Percentiles rank a stretch among this genome's conserved stretches.
phyloP scores from a whole-genome alignment of 2,113 vertebrate genomes.

The Indri indri region DNA sequence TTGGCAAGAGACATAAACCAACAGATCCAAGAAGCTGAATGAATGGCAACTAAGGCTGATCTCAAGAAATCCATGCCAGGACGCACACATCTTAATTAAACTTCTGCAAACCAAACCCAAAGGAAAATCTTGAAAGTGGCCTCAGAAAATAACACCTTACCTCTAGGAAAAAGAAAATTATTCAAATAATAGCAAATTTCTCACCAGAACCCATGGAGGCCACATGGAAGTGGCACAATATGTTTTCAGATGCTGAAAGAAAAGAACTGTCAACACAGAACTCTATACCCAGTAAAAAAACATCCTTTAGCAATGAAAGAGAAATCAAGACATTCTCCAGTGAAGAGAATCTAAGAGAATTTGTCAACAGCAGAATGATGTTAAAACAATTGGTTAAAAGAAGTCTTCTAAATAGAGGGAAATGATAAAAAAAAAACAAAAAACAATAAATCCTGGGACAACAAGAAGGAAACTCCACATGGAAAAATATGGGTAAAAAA shows the following conservation, averaged over 20 bases:
- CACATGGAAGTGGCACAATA: background rate
- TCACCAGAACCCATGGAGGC: background rate
- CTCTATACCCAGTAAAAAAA: background rate
- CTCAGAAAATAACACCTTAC: background rate
- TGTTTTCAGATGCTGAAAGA: background rate
- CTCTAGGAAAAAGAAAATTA: background rate
- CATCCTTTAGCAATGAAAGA: background rate
- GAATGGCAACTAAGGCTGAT: background rate
- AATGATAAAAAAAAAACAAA: background rate
- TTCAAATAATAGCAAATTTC: background rate
- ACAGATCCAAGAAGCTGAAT: background rate
- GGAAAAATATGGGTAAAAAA: background rate
- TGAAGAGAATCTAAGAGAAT: background rate
- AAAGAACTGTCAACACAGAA: background rate
- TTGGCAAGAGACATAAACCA: background rate
- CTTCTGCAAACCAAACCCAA: background rate
- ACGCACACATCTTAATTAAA: background rate
- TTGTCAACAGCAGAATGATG: background rate
- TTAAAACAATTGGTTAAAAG: background rate
- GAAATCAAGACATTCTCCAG: background rate
- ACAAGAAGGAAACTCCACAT: background rate
- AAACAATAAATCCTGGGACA: background rate
- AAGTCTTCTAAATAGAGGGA: background rate
- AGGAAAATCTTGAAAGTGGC: background rate
- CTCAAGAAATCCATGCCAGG: background rate